These are phyloP conservation scores for Aphelenchoides besseyi DNA, from an alignment of 1,140 invertebrate genomes.

Conservation along the genomic window DNA sequence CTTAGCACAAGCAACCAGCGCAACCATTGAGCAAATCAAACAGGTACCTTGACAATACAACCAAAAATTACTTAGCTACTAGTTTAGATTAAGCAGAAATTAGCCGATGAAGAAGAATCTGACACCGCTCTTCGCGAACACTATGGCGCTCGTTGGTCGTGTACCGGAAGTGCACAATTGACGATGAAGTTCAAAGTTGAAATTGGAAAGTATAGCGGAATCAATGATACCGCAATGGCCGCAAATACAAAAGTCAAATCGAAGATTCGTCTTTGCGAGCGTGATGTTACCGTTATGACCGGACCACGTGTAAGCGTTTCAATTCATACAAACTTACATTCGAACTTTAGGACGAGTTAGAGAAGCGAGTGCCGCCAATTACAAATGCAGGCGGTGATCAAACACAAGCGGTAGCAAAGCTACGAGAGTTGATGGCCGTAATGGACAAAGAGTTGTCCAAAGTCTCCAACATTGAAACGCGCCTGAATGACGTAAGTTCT, in stretches of 20 bases:
- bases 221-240: slow-evolving; percentile 81
- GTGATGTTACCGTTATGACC: slow-evolving; percentile 38
- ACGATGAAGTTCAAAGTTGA: slow-evolving; percentile 83
- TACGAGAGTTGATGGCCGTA: slow-evolving; percentile 76
- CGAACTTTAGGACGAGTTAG: slow-evolving; percentile 66
- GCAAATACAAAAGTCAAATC: slow-evolving; percentile 77
- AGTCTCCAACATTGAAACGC: slow-evolving; percentile 62
- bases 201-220: slow-evolving; percentile 79
- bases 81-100: slow-evolving; percentile 74
- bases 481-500: slow-evolving; percentile 74
- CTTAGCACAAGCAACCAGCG: slow-evolving; percentile 28
- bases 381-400: slow-evolving; percentile 30
- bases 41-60: slow-evolving; percentile 85
- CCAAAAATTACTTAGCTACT: slow-evolving; percentile 87
- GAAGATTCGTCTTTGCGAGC: slow-evolving; percentile 30
- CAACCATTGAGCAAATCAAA: slow-evolving; percentile 67
- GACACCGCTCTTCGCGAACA: slow-evolving; percentile 82
- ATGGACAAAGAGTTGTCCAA: slow-evolving; percentile 75
- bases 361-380: slow-evolving; percentile 63
- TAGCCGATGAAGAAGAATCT: slow-evolving; percentile 84
- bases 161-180: slow-evolving; percentile 80
- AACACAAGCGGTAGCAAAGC: slow-evolving; percentile 68
- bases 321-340: slow-evolving; percentile 79
- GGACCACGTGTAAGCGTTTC: slow-evolving; percentile 69
- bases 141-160: slow-evolving; percentile 82